These are phyloP conservation scores for Triplophysa siluroides DNA, from an alignment of 2,113 vertebrate species.

Conservation along the genomic window DNA sequence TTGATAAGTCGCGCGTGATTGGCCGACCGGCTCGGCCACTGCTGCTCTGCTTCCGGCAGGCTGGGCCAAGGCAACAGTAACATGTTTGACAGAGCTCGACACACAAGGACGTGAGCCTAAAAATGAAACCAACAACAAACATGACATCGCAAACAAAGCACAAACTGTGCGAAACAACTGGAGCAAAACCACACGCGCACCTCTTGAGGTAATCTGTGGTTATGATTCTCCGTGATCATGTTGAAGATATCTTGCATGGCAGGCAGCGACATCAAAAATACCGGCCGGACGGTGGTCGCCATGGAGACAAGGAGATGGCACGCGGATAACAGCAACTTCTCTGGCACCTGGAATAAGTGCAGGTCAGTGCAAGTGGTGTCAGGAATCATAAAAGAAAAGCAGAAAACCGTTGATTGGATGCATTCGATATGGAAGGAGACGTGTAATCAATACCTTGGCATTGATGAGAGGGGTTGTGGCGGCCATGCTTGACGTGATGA, in stretches of 20 bases:
- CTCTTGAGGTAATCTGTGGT: slow-evolving; percentile 87
- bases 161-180: background rate
- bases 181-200: slow-evolving; percentile 53
- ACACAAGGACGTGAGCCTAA: slow-evolving; percentile 92
- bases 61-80: slow-evolving; percentile 93
- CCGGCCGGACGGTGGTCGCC: slow-evolving; percentile 91
- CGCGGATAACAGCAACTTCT: slow-evolving; percentile 90
- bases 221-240: slow-evolving; percentile 86
- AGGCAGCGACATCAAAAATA: slow-evolving; percentile 90
- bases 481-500: slow-evolving; percentile 90
- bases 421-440: background rate
- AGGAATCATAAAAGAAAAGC: background rate
- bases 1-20: slow-evolving; percentile 87
- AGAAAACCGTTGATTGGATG: too few species aligned
- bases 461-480: slow-evolving; percentile 92
- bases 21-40: slow-evolving; percentile 90
- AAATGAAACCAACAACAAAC: background rate
- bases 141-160: slow-evolving; percentile 3
- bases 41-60: slow-evolving; percentile 89
- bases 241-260: slow-evolving; percentile 94
- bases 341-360: slow-evolving; percentile 82
- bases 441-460: slow-evolving; percentile 84
- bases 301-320: slow-evolving; percentile 94
- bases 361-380: background rate
- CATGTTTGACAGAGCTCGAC: slow-evolving; percentile 90